Evolutionary conservation across 1,140 invertebrate genomes (phyloP).

Genomic region (Bombus sibiricus): DNA sequence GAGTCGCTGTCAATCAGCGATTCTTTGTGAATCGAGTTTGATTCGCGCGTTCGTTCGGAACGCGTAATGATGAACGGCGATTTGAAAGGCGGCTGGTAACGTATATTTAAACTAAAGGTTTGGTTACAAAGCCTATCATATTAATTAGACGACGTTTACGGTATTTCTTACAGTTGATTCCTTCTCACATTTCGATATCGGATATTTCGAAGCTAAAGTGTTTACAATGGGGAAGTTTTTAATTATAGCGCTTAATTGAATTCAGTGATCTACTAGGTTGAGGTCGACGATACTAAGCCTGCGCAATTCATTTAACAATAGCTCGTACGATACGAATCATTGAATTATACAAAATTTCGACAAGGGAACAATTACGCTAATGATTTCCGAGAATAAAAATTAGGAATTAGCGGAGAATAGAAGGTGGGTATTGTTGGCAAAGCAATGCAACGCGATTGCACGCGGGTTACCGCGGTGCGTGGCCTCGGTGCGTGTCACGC

Average conservation of each 20-base stretch:
- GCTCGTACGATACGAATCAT: not conserved
- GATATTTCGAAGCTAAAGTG: not conserved
- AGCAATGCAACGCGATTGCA: not conserved
- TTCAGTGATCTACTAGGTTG: not conserved
- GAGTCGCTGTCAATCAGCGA: conserved; percentile 26
- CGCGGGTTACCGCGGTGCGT: conserved; percentile 33
- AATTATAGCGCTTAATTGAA: not conserved
- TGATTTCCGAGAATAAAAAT: not conserved
- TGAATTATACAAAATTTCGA: not conserved
- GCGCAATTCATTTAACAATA: not conserved
- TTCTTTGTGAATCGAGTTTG: not conserved
- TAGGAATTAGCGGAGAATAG: not conserved
- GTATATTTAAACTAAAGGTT: not conserved
- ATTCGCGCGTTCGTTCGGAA: not conserved
- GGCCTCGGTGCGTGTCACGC: conserved; percentile 19
- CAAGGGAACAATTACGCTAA: not conserved
- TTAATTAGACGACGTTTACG: not conserved
- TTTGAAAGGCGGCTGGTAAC: not conserved
- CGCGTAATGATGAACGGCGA: not conserved
- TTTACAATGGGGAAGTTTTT: too few relatives aligned
- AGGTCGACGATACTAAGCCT: too few relatives aligned
- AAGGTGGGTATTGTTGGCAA: not conserved
- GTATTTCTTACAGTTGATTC: not conserved
- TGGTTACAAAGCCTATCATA: not conserved
- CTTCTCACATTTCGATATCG: not conserved